Conservation (phyloP, 2,888 invertebrate genomes). For the Rhabditoides inermis region DNA sequence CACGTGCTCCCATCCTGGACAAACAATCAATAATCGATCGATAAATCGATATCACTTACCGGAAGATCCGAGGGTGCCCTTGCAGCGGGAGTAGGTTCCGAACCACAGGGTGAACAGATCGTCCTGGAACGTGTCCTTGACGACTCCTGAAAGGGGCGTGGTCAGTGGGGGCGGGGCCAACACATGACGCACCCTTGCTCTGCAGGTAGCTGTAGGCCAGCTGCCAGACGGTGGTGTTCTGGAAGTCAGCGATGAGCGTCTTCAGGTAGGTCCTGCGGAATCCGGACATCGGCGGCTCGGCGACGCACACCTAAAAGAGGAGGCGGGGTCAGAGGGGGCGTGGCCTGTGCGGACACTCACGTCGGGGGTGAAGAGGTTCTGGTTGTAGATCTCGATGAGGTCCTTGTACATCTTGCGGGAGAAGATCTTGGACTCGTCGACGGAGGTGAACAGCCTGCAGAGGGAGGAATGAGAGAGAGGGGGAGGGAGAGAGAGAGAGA, state of each 20-base stretch:
- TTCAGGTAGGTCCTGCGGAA: slow-evolving; percentile 30
- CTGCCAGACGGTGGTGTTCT: slow-evolving; percentile 36
- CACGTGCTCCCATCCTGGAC: slow-evolving; percentile 49
- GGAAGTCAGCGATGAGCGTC: slow-evolving; percentile 32
- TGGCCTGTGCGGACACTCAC: slow-evolving; percentile 18
- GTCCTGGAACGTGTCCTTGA: slow-evolving; percentile 28
- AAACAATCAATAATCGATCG: no score
- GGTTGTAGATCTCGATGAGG: slow-evolving; percentile 35
- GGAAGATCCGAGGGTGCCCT: slow-evolving; percentile 36
- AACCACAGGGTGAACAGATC: slow-evolving; percentile 44
- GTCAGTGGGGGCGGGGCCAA: no score
- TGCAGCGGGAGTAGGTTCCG: slow-evolving; percentile 46
- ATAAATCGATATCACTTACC: slow-evolving; percentile 18
- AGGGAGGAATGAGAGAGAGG: no score
- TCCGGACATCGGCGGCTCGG: slow-evolving; percentile 36
- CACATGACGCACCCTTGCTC: slow-evolving; percentile 13
- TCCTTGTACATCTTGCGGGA: slow-evolving; percentile 37
- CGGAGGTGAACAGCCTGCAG: slow-evolving; percentile 33
- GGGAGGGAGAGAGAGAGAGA: no score
- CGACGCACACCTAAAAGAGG: slow-evolving; percentile 37
- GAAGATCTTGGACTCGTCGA: slow-evolving; percentile 41
- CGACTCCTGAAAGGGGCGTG: no score
- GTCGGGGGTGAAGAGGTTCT: slow-evolving; percentile 35
- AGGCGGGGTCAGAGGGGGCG: no score
- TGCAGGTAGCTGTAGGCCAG: slow-evolving; percentile 40